Conservation (phyloP, 1,140 invertebrate species). For the Aporrectodea caliginosa region DNA sequence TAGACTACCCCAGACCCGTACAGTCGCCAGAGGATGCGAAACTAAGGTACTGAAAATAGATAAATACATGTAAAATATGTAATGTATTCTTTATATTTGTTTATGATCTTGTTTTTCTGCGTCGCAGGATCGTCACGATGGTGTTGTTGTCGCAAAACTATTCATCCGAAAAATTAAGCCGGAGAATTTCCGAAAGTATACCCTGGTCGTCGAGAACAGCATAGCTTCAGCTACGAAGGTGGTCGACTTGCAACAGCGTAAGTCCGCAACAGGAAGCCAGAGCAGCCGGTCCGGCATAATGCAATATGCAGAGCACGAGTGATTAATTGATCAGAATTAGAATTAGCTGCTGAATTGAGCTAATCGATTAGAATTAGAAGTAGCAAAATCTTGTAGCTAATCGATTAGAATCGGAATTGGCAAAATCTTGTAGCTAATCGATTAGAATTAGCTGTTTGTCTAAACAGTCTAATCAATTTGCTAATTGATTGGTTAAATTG, state of each 20-base stretch:
- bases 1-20: background rate
- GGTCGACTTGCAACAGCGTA: conserved; percentile 12
- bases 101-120: too few species aligned
- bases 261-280: too few species aligned
- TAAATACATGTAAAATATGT: background rate
- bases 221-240: background rate
- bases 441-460: too few species aligned
- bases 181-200: conserved; percentile 15
- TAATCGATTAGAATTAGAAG: background rate
- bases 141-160: background rate
- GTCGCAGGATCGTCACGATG: background rate
- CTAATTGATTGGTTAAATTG: too few species aligned
- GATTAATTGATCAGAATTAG: background rate
- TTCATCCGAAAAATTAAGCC: background rate
- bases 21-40: background rate
- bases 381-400: background rate
- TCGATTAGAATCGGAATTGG: background rate
- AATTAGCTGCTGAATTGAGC: too few species aligned
- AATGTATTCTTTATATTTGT: too few species aligned
- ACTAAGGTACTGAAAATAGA: background rate
- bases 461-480: too few species aligned
- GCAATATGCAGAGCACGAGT: background rate
- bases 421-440: background rate
- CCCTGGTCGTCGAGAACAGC: conserved; percentile 13
- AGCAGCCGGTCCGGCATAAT: too few species aligned